Evolutionary conservation across 2,888 invertebrate genomes (phyloP).

Genomic region (Oligia latruncula): DNA sequence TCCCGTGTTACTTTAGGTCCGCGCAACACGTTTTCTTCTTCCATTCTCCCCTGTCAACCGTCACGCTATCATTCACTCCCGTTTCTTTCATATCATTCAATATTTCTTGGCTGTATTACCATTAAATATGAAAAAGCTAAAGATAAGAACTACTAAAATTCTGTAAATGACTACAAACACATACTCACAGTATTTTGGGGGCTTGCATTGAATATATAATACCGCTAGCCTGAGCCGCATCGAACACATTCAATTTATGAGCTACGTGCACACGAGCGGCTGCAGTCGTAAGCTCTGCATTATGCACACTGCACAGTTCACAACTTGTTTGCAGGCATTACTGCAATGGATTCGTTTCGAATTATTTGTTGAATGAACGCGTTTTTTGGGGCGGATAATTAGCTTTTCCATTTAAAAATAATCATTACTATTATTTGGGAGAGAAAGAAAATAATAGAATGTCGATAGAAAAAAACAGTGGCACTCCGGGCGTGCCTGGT

Average conservation of each 20-base stretch:
- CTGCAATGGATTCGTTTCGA: constrained; percentile 29
- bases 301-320: constrained; percentile 48
- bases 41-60: not conserved
- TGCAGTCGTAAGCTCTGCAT: constrained; percentile 50
- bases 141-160: not conserved
- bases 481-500: too few relatives aligned
- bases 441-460: not conserved
- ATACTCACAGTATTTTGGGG: constrained; percentile 40
- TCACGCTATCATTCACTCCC: not conserved
- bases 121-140: not conserved
- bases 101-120: not conserved
- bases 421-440: not conserved
- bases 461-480: not conserved
- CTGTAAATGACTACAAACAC: constrained; percentile 35
- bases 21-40: not conserved
- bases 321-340: constrained; percentile 42
- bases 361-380: not conserved
- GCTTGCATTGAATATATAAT: constrained; percentile 59
- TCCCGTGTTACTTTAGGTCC: not conserved
- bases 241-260: constrained; percentile 58
- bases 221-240: constrained; percentile 38
- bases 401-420: not conserved
- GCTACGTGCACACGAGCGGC: constrained; percentile 52
- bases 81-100: not conserved
- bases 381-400: not conserved